Percentiles rank a stretch among this genome's conserved stretches.
Conservation (phyloP, 1,140 invertebrate genomes). For the Tetragnatha versicolor region DNA sequence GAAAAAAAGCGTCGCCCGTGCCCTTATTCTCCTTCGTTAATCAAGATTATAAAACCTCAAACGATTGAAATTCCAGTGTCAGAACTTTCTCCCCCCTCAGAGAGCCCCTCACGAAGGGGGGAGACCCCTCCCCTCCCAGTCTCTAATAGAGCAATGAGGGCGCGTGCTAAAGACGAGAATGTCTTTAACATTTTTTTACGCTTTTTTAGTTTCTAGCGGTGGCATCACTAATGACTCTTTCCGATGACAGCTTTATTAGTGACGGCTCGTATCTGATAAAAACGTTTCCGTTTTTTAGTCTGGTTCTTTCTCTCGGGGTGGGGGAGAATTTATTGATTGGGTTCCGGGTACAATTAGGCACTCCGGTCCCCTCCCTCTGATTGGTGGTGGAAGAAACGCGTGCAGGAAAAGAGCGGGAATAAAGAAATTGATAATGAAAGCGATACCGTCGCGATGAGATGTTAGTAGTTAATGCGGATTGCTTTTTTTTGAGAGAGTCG, state of each 20-base stretch:
- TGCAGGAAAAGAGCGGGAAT: not conserved
- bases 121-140: not conserved
- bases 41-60: constrained; percentile 32
- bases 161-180: not conserved
- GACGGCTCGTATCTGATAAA: constrained; percentile 22
- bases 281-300: not conserved
- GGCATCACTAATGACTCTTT: constrained; percentile 35
- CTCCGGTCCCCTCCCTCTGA: not conserved
- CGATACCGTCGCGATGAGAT: not conserved
- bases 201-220: constrained; percentile 3
- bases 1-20: too few relatives aligned
- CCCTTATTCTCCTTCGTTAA: not conserved
- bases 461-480: too few relatives aligned
- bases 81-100: constrained; percentile 19
- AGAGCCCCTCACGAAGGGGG: too few relatives aligned
- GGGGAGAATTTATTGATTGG: constrained; percentile 19
- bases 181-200: not conserved
- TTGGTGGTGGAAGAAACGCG: not conserved
- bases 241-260: constrained; percentile 39
- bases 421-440: not conserved
- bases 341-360: not conserved
- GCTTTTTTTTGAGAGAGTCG: too few relatives aligned
- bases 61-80: constrained; percentile 29
- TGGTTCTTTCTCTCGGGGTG: not conserved
- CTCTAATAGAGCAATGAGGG: constrained; percentile 30